Conservation (phyloP, 2,888 invertebrate genomes). For the Parascotia fuliginaria region DNA sequence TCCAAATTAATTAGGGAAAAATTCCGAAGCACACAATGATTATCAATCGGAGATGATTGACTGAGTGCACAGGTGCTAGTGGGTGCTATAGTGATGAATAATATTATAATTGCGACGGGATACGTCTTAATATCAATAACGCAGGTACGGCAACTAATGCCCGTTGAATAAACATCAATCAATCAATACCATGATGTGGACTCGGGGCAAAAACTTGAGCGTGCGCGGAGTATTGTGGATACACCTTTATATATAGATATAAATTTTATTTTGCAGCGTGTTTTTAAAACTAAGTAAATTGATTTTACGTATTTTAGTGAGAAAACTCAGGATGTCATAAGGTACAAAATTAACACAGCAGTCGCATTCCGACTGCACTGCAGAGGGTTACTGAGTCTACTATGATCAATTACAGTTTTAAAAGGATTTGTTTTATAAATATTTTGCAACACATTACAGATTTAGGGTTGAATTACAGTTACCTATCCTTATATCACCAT, state of each 20-base stretch:
- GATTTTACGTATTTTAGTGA: too few species aligned
- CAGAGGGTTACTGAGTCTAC: too few species aligned
- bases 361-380: too few species aligned
- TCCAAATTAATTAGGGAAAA: slow-evolving; percentile 49
- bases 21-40: slow-evolving; percentile 37
- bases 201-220: slow-evolving; percentile 57
- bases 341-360: too few species aligned
- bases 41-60: slow-evolving; percentile 45
- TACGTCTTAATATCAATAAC: slow-evolving; percentile 76
- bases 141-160: slow-evolving; percentile 66
- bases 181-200: slow-evolving; percentile 70
- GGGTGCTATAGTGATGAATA: slow-evolving; percentile 47
- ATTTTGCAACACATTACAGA: too few species aligned
- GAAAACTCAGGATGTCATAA: too few species aligned
- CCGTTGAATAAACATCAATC: slow-evolving; percentile 79
- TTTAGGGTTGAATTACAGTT: too few species aligned
- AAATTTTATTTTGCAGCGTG: not conserved
- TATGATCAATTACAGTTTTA: too few species aligned
- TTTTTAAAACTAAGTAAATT: too few species aligned
- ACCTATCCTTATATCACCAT: too few species aligned
- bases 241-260: slow-evolving; percentile 11
- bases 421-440: too few species aligned
- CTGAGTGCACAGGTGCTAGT: slow-evolving; percentile 39
- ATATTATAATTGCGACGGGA: slow-evolving; percentile 49
- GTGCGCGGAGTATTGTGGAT: slow-evolving; percentile 51